Percentiles rank a stretch among this genome's conserved stretches.
Conservation (phyloP, 2,888 invertebrate genomes). For the Metopia argyrocephala region DNA sequence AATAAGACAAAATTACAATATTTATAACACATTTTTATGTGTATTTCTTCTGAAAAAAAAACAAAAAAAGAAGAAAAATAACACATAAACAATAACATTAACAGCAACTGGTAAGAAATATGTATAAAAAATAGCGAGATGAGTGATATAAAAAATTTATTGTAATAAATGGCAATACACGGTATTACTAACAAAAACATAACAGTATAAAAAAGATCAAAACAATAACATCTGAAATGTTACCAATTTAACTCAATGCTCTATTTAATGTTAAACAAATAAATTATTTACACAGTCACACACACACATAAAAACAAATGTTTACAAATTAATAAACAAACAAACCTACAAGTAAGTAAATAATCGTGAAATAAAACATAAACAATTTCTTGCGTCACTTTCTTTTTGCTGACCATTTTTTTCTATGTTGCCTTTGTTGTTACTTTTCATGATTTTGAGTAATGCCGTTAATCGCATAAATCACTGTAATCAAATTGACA, state of each 20-base stretch:
- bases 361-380: background rate
- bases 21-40: slow-evolving; percentile 23
- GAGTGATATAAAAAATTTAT: background rate
- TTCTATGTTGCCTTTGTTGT: background rate
- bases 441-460: background rate
- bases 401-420: slow-evolving; percentile 9
- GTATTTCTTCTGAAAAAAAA: slow-evolving; percentile 17
- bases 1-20: slow-evolving; percentile 3
- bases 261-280: slow-evolving; percentile 63
- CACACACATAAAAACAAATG: background rate
- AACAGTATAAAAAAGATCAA: background rate
- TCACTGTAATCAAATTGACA: background rate
- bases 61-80: slow-evolving; percentile 19
- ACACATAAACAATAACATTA: slow-evolving; percentile 39
- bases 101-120: too few relatives aligned
- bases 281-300: slow-evolving; percentile 36
- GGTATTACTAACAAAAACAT: slow-evolving; percentile 6
- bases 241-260: slow-evolving; percentile 72
- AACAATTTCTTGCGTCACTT: slow-evolving; percentile 50
- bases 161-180: background rate
- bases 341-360: too few relatives aligned
- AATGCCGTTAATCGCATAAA: background rate
- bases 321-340: background rate
- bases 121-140: background rate
- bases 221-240: slow-evolving; percentile 25